Evolutionary conservation across 2,797 vertebrate species (phyloP), one percentile per base, ranked within the genome.

Genomic region (Enteromius mattozi): DNA sequence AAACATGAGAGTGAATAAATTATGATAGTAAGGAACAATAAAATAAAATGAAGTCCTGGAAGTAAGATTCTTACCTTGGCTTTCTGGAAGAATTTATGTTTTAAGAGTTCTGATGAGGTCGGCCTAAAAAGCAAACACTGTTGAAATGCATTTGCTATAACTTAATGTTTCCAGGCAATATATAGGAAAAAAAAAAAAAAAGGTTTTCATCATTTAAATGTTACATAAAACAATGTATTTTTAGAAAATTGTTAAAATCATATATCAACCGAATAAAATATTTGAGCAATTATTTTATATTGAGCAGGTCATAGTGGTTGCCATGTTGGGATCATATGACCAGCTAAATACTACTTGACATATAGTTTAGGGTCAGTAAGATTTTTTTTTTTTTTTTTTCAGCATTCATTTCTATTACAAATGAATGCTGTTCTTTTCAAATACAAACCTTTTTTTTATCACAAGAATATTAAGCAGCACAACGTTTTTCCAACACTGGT

Each of bases 51-150:
- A 63, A 65, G 7, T 37, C 4, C 30, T 80, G 12, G 35, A 69
- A 19, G 51, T 59, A 69, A 21, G 35, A 21, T 35, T 37, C 96
- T 89, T 94, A 99, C 98, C 97, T 99, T 99, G 82, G 98, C 97
- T 96, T 99, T 99, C 86, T 97, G 97, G 93, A 99, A 99, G 95
- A 99, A 99, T 92, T 98, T 99, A 94, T 99, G 96, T 91, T 98
- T 97, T 95, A 99, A 92, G 87, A 99, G 92, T 92, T 99, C 98
- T 84, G 94, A 96, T 84, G 98, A 97, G 72, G 98, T 99, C 19
- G 98, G 97, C 95, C 98, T 99, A 89, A 94, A 95, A 88, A 87
- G 89, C 92, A 70, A 89, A 93, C 87, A 89, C 14, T 37, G 68
- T 13, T 69, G 37, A 83, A 78, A 70, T 54, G 21, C 33, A 42